Evolutionary conservation across 2,113 vertebrate species (phyloP).

Genomic region (Parus major): DNA sequence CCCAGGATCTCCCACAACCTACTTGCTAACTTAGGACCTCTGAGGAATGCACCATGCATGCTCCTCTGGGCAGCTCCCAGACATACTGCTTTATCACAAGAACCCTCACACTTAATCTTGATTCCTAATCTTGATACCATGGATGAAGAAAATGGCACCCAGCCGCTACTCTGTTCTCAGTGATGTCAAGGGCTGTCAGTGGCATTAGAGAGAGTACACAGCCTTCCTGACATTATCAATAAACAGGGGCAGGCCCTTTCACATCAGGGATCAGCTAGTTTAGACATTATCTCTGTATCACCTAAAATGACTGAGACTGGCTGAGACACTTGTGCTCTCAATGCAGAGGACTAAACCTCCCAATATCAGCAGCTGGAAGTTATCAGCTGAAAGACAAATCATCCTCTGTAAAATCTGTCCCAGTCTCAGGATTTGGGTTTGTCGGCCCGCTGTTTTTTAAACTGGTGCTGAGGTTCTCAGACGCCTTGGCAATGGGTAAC

Average conservation of each 20-base stretch:
- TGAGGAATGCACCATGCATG: not conserved
- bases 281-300: not conserved
- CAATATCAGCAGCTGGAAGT: not conserved
- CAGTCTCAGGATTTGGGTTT: not conserved
- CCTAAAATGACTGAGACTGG: not conserved
- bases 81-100: not conserved
- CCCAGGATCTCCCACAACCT: not conserved
- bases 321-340: not conserved
- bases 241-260: not conserved
- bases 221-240: not conserved
- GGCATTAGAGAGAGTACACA: not conserved
- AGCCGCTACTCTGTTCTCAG: not conserved
- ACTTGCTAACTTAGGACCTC: not conserved
- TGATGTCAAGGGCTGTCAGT: not conserved
- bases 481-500: slow-evolving; percentile 6
- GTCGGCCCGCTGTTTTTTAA: not conserved
- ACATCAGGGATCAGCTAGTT: not conserved
- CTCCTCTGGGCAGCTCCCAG: not conserved
- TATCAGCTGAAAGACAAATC: not conserved
- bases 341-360: not conserved
- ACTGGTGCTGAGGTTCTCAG: not conserved
- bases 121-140: not conserved
- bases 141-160: not conserved
- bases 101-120: not conserved
- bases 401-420: not conserved